Conservation (phyloP, 2,797 vertebrate species). For the Catamblyrhynchus diadema region DNA sequence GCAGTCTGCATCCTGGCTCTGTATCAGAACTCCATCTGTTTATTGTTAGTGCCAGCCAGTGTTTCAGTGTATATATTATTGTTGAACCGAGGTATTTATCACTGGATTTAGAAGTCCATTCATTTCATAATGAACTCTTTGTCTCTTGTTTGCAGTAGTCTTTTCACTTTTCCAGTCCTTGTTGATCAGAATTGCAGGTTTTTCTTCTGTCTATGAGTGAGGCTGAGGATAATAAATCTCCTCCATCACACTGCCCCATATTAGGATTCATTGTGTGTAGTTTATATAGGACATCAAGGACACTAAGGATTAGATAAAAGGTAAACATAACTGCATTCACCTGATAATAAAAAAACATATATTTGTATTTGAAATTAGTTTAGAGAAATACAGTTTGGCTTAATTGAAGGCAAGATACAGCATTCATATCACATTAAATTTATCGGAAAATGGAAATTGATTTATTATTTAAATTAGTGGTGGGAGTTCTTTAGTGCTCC, state of each 20-base stretch:
- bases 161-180: not conserved
- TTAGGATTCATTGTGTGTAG: not conserved
- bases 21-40: not conserved
- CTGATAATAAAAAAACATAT: not conserved
- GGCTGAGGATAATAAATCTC: not conserved
- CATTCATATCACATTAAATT: not conserved
- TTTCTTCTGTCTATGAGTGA: not conserved
- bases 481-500: not conserved
- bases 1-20: not conserved
- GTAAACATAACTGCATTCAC: not conserved
- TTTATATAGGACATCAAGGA: not conserved
- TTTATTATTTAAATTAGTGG: constrained; percentile 20
- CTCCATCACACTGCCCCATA: not conserved
- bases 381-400: not conserved
- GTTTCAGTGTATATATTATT: not conserved
- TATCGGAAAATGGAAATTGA: not conserved
- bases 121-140: rapidly evolving
- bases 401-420: not conserved
- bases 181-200: not conserved
- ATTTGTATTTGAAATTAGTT: not conserved
- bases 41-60: not conserved
- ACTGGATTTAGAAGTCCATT: not conserved
- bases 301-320: not conserved
- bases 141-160: not conserved
- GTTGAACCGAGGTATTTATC: not conserved